Evolutionary conservation across 2,797 vertebrate species (phyloP).

Genomic region (Simalia tracyae): DNA sequence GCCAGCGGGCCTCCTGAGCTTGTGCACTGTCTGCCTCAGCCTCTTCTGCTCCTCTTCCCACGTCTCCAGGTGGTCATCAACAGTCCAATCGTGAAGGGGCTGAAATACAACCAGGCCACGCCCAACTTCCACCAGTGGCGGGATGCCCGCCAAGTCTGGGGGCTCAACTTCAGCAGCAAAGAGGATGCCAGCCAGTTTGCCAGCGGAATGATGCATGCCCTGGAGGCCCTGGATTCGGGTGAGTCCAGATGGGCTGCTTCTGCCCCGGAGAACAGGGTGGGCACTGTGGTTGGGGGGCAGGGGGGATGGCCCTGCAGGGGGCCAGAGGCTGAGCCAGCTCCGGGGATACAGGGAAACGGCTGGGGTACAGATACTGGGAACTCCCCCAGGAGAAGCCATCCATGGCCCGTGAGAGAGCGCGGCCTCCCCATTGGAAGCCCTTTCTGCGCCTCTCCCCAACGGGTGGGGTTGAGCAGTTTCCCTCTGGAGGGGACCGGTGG

Average conservation of each 20-base stretch:
- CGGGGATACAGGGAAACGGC: neutral
- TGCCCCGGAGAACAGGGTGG: neutral
- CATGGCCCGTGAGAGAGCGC: neutral
- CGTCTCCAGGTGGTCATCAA: conserved; percentile 89
- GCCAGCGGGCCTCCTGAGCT: fast-evolving
- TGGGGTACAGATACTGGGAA: neutral
- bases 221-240: conserved; percentile 79
- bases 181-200: conserved; percentile 88
- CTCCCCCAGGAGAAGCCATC: neutral
- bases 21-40: neutral
- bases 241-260: neutral
- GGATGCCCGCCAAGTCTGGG: conserved; percentile 90
- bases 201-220: conserved; percentile 80
- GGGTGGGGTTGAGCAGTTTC: neutral
- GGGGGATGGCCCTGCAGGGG: no score
- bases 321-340: neutral
- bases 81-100: conserved; percentile 83
- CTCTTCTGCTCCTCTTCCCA: no score
- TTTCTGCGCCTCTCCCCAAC: neutral
- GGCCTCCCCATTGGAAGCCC: neutral
- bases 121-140: conserved; percentile 94
- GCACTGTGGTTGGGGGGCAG: neutral
- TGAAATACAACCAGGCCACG: conserved; percentile 94
- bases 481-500: neutral
- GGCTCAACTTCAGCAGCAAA: conserved; percentile 90